Evolutionary conservation across 2,888 invertebrate species (phyloP).

Genomic region (Acanthoscelides obtectus): DNA sequence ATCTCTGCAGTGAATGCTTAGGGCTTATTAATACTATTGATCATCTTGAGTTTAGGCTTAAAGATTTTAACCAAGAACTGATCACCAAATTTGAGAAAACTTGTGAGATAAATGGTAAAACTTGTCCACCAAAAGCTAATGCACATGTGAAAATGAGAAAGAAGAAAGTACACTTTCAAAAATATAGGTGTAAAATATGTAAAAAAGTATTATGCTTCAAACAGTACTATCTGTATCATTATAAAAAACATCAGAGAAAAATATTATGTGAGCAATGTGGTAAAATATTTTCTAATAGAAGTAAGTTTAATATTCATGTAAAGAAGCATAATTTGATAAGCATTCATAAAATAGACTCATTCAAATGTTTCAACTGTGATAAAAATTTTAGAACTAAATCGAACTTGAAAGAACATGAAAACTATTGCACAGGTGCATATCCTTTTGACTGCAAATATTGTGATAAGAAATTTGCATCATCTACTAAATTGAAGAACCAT

Average conservation of each 20-base stretch:
- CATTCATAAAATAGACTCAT: slow-evolving; percentile 29
- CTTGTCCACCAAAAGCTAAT: slow-evolving; percentile 7
- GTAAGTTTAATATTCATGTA: slow-evolving; percentile 28
- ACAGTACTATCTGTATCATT: slow-evolving; percentile 33
- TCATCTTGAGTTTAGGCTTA: slow-evolving; percentile 42
- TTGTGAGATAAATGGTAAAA: slow-evolving; percentile 25
- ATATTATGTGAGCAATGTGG: slow-evolving; percentile 43
- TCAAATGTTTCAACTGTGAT: slow-evolving; percentile 37
- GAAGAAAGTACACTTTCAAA: slow-evolving; percentile 17
- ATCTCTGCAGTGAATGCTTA: slow-evolving; percentile 44
- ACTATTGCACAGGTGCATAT: slow-evolving; percentile 39
- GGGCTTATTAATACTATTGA: slow-evolving; percentile 45
- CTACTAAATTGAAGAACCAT: slow-evolving; percentile 42
- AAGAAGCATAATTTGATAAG: slow-evolving; percentile 11
- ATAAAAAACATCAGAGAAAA: slow-evolving; percentile 34
- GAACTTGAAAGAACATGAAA: slow-evolving; percentile 41
- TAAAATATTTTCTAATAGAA: slow-evolving; percentile 27
- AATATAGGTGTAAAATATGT: slow-evolving; percentile 38
- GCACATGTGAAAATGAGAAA: slow-evolving; percentile 11
- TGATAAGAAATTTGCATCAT: slow-evolving; percentile 41
- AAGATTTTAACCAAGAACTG: slow-evolving; percentile 36
- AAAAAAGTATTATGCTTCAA: slow-evolving; percentile 35
- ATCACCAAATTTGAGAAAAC: slow-evolving; percentile 36
- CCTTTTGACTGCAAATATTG: slow-evolving; percentile 41
- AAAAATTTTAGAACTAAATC: slow-evolving; percentile 39